phyloP scores from a whole-genome alignment of 2,888 invertebrate genomes.

The Barypeithes pellucidus region DNA sequence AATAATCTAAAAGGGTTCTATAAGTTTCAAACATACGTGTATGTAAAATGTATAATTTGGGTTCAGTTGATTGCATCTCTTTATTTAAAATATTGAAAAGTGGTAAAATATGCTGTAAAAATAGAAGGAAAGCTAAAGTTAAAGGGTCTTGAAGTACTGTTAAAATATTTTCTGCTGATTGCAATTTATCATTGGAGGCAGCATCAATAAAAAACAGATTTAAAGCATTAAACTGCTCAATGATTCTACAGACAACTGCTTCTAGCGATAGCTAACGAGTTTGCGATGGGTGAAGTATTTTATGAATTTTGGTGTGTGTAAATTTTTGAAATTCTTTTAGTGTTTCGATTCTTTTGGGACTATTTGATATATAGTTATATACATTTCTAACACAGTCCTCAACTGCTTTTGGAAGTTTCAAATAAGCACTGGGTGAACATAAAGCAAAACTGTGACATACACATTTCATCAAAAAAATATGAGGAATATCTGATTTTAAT shows the following conservation, averaged over 20 bases:
- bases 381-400: not conserved
- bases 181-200: not conserved
- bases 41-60: slow-evolving; percentile 9
- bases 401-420: slow-evolving; percentile 3
- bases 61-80: slow-evolving; percentile 13
- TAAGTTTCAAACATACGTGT: not conserved
- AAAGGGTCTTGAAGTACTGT: not conserved
- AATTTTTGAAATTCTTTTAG: slow-evolving; percentile 9
- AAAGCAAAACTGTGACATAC: not conserved
- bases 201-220: not conserved
- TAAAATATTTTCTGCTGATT: slow-evolving; percentile 5
- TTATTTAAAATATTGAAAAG: slow-evolving; percentile 21
- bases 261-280: slow-evolving; percentile 6
- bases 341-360: not conserved
- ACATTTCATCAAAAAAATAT: slow-evolving; percentile 11
- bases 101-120: slow-evolving; percentile 17
- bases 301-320: slow-evolving; percentile 5
- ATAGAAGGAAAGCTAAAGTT: not conserved
- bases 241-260: not conserved
- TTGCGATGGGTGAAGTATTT: slow-evolving; percentile 10
- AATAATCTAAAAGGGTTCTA: slow-evolving; percentile 10
- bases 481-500: slow-evolving; percentile 1
- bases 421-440: not conserved
- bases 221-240: not conserved
- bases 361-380: slow-evolving; percentile 7